A percentile compares a stretch with the other conserved stretches of the same genome.
These are phyloP conservation scores for Muntiacus muntjak DNA, from an alignment of 2,113 vertebrate species.

Conservation along the genomic window DNA sequence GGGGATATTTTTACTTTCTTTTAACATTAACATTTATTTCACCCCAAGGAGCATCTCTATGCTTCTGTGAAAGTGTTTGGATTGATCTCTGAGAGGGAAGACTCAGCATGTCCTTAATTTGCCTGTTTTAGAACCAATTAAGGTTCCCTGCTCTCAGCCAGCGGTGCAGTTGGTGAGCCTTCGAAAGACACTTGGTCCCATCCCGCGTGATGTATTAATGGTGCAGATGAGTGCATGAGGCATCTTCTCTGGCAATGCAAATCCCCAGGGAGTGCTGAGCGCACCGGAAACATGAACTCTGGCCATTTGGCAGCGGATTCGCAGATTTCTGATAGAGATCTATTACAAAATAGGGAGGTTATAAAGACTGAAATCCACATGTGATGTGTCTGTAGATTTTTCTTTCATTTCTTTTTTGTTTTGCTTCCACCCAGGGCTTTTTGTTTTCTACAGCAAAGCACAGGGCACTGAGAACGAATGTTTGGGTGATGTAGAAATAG, in stretches of 20 bases:
- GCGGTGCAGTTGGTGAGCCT: background rate
- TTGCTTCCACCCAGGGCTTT: background rate
- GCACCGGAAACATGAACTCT: rapidly evolving
- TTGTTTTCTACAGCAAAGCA: background rate
- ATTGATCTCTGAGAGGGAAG: background rate
- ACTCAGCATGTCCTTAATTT: background rate
- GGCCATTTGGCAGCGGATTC: no score
- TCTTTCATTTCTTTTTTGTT: background rate
- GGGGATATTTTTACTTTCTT: background rate
- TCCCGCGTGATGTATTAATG: no score
- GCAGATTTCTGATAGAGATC: background rate
- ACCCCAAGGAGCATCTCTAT: background rate
- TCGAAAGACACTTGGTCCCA: background rate
- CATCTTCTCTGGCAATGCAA: background rate
- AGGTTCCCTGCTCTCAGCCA: background rate
- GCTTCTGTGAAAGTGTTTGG: background rate
- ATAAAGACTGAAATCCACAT: background rate
- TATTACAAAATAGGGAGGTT: background rate
- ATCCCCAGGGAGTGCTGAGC: background rate
- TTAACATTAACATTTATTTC: background rate
- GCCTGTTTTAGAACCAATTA: background rate
- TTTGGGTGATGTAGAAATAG: background rate
- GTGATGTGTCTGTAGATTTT: rapidly evolving
- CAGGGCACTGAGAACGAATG: background rate
- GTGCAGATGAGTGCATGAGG: no score